These are phyloP conservation scores for Orthonevra nobilis DNA, from an alignment of 2,888 invertebrate species.

Conservation along the genomic window DNA sequence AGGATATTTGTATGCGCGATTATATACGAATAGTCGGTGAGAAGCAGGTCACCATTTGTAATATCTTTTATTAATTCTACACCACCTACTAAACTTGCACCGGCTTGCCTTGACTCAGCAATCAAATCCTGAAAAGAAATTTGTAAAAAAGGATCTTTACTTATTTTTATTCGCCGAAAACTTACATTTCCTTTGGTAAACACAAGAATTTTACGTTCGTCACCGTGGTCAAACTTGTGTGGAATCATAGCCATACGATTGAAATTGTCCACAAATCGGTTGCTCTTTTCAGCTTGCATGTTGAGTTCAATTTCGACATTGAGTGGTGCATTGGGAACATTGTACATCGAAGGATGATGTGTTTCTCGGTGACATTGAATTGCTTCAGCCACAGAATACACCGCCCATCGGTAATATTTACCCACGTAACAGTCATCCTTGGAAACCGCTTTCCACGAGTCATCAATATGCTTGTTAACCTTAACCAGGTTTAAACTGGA, in stretches of 20 bases:
- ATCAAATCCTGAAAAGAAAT: slow-evolving; percentile 74
- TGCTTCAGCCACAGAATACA: slow-evolving; percentile 88
- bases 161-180: no score
- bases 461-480: slow-evolving; percentile 83
- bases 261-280: slow-evolving; percentile 86
- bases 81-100: slow-evolving; percentile 88
- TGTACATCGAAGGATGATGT: slow-evolving; percentile 91
- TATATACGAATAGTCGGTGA: slow-evolving; percentile 87
- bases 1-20: slow-evolving; percentile 90
- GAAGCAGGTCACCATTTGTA: slow-evolving; percentile 85
- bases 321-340: slow-evolving; percentile 87
- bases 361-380: slow-evolving; percentile 89
- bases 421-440: slow-evolving; percentile 85
- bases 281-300: slow-evolving; percentile 83
- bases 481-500: slow-evolving; percentile 80
- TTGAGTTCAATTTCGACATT: slow-evolving; percentile 88
- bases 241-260: slow-evolving; percentile 85
- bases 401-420: slow-evolving; percentile 82
- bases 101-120: slow-evolving; percentile 84
- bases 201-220: slow-evolving; percentile 86
- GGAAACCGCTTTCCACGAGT: slow-evolving; percentile 82
- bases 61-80: slow-evolving; percentile 88
- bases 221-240: slow-evolving; percentile 86
- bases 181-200: slow-evolving; percentile 86
- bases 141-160: slow-evolving; percentile 61